Evolutionary conservation across 2,888 invertebrate genomes (phyloP), one percentile per base, ranked within the genome.

Genomic region (Stenurella melanura): DNA sequence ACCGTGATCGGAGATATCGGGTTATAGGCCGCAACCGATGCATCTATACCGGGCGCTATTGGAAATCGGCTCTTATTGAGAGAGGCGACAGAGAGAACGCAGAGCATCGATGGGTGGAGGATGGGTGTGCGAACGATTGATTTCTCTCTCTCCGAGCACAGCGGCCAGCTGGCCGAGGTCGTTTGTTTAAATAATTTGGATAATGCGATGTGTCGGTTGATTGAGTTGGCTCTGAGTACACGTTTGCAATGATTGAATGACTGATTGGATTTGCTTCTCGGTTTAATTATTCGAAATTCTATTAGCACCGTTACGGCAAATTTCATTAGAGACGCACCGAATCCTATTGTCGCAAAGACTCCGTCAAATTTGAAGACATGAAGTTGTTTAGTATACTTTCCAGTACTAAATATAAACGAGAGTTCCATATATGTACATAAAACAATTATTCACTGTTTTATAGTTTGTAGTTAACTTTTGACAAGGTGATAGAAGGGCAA

Each of bases 1-100:
- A 73, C 73, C 75, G 82, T 84, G 86, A 86, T 86, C 85, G 85
- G 85, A 84, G 83, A 85, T 87, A 87, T 87, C 87, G 87, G 87
- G 85, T 87, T 83, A 82, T 84, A 84, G 85, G 83, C 86, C 85
- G 84, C 83, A 83, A 81, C 87, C 86, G 85, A 86, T 86, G 86
- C 85, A 87, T 86, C 85, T 85, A 86, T 85, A 86, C 85, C 78
- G 77, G 75, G 72, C 76, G 80, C 61, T 73, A 80, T 74, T 79
- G 82, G 83, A 84, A 82, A 82, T 64, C 74, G 77, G 80, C 74
- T 73, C 82, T 81, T 82, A 83, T 79, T 56, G 78, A 66, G 72
- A 73, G 72, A 68, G 73, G 73, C 75, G 34, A 64, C 19, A 76
- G 64, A 56, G 78, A 57, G 71, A 50, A 50, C 64, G 75, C 64